These are phyloP conservation scores for Meliscaeva auricollis DNA, from an alignment of 2,888 invertebrate species.

Conservation along the genomic window DNA sequence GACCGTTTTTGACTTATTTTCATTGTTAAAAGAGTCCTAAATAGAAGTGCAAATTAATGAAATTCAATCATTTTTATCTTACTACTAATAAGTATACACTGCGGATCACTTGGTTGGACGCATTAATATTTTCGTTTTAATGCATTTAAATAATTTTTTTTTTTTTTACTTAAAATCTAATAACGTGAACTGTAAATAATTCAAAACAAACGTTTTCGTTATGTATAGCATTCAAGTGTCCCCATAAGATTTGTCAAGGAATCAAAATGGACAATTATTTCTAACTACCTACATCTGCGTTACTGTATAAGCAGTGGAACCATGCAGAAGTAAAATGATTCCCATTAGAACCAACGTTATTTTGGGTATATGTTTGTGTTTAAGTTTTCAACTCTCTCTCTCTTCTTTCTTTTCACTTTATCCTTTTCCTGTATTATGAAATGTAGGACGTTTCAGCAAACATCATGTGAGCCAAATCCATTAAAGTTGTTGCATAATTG, in stretches of 20 bases:
- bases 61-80: no score
- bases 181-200: slow-evolving; percentile 1
- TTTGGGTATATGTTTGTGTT: not conserved
- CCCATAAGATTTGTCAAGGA: not conserved
- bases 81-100: no score
- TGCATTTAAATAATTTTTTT: no score
- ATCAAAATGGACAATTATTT: slow-evolving; percentile 11
- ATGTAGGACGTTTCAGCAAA: slow-evolving; percentile 18
- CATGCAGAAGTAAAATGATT: slow-evolving; percentile 1
- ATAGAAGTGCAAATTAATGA: no score
- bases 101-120: no score
- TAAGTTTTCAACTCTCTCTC: not conserved
- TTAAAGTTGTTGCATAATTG: slow-evolving; percentile 53
- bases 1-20: no score
- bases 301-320: not conserved
- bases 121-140: no score
- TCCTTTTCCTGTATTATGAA: not conserved
- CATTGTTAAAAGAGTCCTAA: no score
- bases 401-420: not conserved
- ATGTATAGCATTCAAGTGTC: not conserved
- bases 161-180: not conserved
- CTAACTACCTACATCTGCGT: not conserved
- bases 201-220: not conserved
- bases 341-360: not conserved
- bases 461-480: slow-evolving; percentile 27